A percentile compares a stretch with the other conserved stretches of the same genome.
Evolutionary conservation across 1,140 invertebrate genomes (phyloP).

Genomic region (Trichogramma pretiosum): DNA sequence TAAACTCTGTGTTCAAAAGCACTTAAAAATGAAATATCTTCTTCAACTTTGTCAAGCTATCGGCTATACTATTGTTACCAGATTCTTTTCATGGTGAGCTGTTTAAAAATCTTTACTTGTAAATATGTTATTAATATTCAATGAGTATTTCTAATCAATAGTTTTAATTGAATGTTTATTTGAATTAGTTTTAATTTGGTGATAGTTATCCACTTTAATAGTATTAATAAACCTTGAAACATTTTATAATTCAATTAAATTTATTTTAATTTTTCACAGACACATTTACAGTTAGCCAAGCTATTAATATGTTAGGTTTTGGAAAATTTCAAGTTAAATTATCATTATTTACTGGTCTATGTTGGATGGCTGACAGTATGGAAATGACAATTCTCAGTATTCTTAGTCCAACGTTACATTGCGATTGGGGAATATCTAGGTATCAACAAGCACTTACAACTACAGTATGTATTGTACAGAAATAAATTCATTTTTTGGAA

Average conservation of each 20-base stretch:
- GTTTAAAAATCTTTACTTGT: no score
- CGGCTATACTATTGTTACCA: constrained; percentile 13
- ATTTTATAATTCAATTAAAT: no score
- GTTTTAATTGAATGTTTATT: no score
- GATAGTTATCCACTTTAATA: no score
- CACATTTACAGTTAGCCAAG: constrained; percentile 89
- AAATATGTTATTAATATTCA: no score
- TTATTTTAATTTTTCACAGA: constrained; percentile 49
- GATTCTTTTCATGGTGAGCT: constrained; percentile 16
- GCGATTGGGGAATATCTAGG: constrained; percentile 84
- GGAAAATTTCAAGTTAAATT: constrained; percentile 92
- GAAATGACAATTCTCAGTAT: constrained; percentile 96
- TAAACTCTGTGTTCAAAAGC: no score
- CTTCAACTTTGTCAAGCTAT: constrained; percentile 10
- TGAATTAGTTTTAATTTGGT: no score
- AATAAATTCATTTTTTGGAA: constrained; percentile 3
- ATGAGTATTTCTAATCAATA: no score
- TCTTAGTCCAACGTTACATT: constrained; percentile 83
- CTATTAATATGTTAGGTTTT: constrained; percentile 91
- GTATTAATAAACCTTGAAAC: no score
- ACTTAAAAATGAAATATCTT: constrained; percentile 11
- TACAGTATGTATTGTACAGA: constrained; percentile 46
- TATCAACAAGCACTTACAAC: constrained; percentile 68
- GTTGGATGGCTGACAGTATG: constrained; percentile 98
- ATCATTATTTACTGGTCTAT: constrained; percentile 75